Evolutionary conservation across 2,888 invertebrate species (phyloP).

Genomic region (Zygogramma bicolorata): DNA sequence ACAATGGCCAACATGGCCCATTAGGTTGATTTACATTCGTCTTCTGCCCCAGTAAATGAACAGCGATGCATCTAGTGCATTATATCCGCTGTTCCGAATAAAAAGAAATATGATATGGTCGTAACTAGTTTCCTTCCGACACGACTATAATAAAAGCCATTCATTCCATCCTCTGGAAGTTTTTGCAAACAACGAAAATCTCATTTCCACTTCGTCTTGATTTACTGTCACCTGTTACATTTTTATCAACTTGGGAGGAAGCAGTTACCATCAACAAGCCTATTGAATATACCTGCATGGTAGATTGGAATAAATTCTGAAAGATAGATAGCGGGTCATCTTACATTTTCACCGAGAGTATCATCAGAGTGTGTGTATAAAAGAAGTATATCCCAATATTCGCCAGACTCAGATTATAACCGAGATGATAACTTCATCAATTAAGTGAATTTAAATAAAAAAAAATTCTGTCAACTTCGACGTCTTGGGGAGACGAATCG

Average conservation of each 20-base stretch:
- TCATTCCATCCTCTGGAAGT: not conserved
- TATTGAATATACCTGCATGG: too few relatives aligned
- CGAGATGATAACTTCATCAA: too few relatives aligned
- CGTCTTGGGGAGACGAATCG: too few relatives aligned
- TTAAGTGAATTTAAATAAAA: too few relatives aligned
- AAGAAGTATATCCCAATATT: too few relatives aligned
- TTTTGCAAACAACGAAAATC: not conserved
- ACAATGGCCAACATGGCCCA: not conserved
- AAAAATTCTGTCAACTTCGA: too few relatives aligned
- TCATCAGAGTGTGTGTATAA: too few relatives aligned
- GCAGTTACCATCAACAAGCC: not conserved
- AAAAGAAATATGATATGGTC: not conserved
- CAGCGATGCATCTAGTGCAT: not conserved
- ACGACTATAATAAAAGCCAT: not conserved
- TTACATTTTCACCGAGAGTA: too few relatives aligned
- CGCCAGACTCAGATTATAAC: too few relatives aligned
- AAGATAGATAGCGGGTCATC: too few relatives aligned
- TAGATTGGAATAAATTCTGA: too few relatives aligned
- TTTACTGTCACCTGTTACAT: not conserved
- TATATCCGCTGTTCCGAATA: not conserved
- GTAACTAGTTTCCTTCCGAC: conserved; percentile 2
- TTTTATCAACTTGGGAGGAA: not conserved
- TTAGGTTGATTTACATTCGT: not conserved
- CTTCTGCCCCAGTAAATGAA: not conserved
- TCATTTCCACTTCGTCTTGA: not conserved